A percentile compares a stretch with the other conserved stretches of the same genome.
Evolutionary conservation across 1,140 invertebrate genomes (phyloP).

Genomic region (Cydia pomonella): DNA sequence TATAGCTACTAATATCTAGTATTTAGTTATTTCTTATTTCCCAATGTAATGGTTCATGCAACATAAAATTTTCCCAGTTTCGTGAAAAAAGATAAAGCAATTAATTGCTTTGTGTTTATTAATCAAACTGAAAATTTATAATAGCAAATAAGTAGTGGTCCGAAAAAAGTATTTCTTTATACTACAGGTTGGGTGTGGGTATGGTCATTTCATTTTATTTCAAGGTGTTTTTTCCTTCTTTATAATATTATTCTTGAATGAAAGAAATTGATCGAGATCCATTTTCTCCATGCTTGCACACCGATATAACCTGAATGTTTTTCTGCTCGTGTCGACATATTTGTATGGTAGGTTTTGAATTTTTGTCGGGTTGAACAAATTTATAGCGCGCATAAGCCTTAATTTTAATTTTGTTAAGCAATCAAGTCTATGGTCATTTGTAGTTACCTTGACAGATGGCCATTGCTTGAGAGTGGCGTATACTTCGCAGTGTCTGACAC

Average conservation of each 20-base stretch:
- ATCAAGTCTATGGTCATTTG: constrained; percentile 16
- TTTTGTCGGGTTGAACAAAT: constrained; percentile 39
- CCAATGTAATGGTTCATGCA: neutral
- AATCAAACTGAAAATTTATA: neutral
- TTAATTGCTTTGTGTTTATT: neutral
- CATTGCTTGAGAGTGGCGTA: constrained; percentile 41
- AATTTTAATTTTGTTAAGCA: constrained; percentile 29
- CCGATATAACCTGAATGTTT: constrained; percentile 39
- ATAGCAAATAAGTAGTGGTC: neutral
- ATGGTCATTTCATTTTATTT: neutral
- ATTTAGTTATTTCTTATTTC: neutral
- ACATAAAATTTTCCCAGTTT: neutral
- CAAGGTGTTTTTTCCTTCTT: neutral
- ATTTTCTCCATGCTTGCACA: constrained; percentile 37
- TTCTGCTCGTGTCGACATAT: neutral
- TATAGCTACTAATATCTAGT: neutral
- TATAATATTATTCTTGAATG: neutral
- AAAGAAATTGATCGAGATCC: constrained; percentile 11
- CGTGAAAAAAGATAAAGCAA: neutral
- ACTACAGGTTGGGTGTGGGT: neutral
- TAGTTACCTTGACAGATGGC: constrained; percentile 30
- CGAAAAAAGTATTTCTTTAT: too few species aligned
- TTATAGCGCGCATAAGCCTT: neutral
- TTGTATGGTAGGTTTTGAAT: constrained; percentile 41
- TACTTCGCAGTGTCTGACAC: constrained; percentile 41